A percentile compares a stretch with the other conserved stretches of the same genome.
These are phyloP conservation scores for Andrena bucephala DNA, from an alignment of 2,888 invertebrate species.

Conservation along the genomic window DNA sequence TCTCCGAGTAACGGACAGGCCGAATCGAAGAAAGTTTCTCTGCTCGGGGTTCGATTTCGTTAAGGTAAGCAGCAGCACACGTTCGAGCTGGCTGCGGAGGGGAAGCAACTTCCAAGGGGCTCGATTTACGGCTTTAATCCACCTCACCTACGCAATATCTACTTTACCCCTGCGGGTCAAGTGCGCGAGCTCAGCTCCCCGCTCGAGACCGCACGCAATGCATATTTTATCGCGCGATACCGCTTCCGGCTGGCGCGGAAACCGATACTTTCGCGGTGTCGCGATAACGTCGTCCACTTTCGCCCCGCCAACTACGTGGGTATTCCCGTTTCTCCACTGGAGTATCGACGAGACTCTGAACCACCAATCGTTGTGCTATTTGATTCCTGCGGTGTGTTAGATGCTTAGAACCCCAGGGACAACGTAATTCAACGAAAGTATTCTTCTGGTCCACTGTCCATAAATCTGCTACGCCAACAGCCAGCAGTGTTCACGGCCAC, in stretches of 20 bases:
- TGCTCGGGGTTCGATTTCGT: slow-evolving; percentile 24
- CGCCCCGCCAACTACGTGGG: neutral
- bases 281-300: slow-evolving; percentile 21
- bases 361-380: neutral
- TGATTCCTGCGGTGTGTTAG: no score
- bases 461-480: no score
- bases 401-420: no score
- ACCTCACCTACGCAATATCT: slow-evolving; percentile 57
- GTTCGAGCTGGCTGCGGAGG: neutral
- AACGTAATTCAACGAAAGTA: no score
- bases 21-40: slow-evolving; percentile 31
- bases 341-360: neutral
- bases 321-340: neutral
- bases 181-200: slow-evolving; percentile 41
- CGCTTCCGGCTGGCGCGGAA: neutral
- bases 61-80: slow-evolving; percentile 6
- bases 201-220: slow-evolving; percentile 58
- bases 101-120: neutral
- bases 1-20: slow-evolving; percentile 17
- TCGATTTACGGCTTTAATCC: slow-evolving; percentile 69
- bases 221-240: slow-evolving; percentile 60
- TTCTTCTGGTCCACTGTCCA: no score
- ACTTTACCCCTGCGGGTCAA: slow-evolving; percentile 49
- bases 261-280: slow-evolving; percentile 3
- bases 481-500: no score